Evolutionary conservation across 2,888 invertebrate species (phyloP), one percentile per base, ranked within the genome.

Genomic region (Stenotaenia linearis): DNA sequence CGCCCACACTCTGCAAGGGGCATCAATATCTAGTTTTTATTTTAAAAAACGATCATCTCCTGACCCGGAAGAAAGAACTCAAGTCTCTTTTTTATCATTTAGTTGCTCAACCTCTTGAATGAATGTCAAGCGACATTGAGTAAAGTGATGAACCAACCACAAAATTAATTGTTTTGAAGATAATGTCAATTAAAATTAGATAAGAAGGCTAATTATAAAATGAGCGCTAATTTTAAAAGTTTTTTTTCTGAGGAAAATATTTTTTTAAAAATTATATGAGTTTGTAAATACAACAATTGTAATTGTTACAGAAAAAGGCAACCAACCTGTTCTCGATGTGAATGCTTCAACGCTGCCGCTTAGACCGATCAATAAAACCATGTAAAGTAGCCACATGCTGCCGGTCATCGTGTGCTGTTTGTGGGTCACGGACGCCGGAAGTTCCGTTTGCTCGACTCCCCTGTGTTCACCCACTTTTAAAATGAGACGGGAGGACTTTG

Each of bases 1-100:
- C 30, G 61, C 9, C 80, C 80, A 75, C 80, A 80, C 12, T 79
- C 79, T 75, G 18, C 18, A 37, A 32, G 12, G n/a, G n/a, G n/a
- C n/a, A n/a, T n/a, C 21, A 74, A 74, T 56, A 56, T 56, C 56
- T 7, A 30, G 10, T 21, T 74, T 74, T 23, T 6, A 21, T 30
- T 74, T 74, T 25, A n/a, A 21, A 10, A 25, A 74, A 74, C 23
- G 28, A 30, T 74, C 30, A 23, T 45, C 18, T 18, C n/a, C 10
- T 45, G 45, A 45, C 45, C 45, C 45, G 45, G 45, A 45, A 45
- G 45, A 9, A 18, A n/a, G 45, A 45, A 45, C 45, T 45, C n/a
- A 18, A n/a, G 5, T 18, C n/a, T n/a, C 2, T 18, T 12, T 45
- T 45, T 18, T 45, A 5, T 45, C 5, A 45, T 1, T 5, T 45